Conservation (phyloP, 2,797 vertebrate species). For the Spheniscus humboldti region DNA sequence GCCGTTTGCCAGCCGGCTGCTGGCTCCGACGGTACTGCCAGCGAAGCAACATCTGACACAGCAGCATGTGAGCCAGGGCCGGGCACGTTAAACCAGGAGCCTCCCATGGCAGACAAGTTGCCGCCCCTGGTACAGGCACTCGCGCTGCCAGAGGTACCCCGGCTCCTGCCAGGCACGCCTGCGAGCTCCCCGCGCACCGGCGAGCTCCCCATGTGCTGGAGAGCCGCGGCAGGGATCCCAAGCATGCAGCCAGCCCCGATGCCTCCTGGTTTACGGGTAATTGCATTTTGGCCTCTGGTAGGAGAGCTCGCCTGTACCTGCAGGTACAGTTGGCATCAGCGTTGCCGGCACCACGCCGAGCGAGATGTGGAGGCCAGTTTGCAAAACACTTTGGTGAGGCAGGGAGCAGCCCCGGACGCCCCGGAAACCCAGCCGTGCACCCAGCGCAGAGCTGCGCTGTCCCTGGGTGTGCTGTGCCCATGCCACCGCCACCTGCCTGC, state of each 20-base stretch:
- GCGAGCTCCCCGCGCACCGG: neutral
- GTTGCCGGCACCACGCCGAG: neutral
- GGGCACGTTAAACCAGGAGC: neutral
- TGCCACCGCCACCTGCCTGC: no score
- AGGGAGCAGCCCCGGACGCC: neutral
- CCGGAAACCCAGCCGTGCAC: neutral
- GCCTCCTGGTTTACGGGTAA: neutral
- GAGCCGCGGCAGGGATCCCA: neutral
- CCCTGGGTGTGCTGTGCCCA: fast-evolving
- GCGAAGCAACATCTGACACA: neutral
- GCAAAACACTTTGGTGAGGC: neutral
- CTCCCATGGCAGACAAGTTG: neutral
- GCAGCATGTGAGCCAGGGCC: neutral
- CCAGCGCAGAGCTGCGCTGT: neutral
- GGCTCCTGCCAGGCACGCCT: no score
- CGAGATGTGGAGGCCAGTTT: neutral
- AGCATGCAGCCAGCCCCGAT: fast-evolving
- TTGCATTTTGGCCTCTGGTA: neutral
- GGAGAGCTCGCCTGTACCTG: neutral
- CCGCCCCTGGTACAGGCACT: neutral
- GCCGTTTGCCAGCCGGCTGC: neutral
- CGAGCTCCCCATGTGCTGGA: neutral
- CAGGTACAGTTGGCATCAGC: neutral
- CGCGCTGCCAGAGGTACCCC: neutral
- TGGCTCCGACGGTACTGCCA: neutral